Base-by-base conservation (phyloP, 2,888 invertebrate genomes). In the Auanema sp. region DNA sequence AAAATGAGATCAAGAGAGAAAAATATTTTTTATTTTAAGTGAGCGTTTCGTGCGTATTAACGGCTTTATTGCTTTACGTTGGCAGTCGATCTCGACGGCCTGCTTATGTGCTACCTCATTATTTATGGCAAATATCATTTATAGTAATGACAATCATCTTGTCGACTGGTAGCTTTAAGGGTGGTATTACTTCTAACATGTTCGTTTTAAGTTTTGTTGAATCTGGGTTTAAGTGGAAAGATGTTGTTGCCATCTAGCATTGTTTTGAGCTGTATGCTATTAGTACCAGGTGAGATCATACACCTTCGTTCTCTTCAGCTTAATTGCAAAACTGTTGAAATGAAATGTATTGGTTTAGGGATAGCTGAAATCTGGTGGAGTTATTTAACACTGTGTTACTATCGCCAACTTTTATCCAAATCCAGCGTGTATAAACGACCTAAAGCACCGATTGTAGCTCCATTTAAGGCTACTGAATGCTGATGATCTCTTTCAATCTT, bases 281-380 rank as follows among this genome's bases (percentile, higher is more conserved):
- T 60, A 41, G 61, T 63, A 18, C 69, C 71, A 64, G 73, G 72
- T 72, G n/a, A 52, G n/a, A 23, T 24, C 23, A 21, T 16, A 5
- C 24, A 21, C 24, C 21, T 52, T 18, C 24, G 21, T 10, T 52
- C 21, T 52, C n/a, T 52, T 14, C n/a, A 18, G 5, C 5, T 24
- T 23, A n/a, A 52, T 52, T 52, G n/a, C n/a, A n/a, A n/a, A n/a
- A n/a, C n/a, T n/a, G n/a, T n/a, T n/a, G n/a, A n/a, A n/a, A n/a
- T n/a, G n/a, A n/a, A n/a, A n/a, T 21, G 47, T 18, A 5, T 47
- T 3, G 3, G n/a, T 64, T 56, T 60, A 72, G 72, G 69, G 16
- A 23, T 56, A 18, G 71, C 66, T 44, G 73, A 73, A 63, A 55
- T 69, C 43, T 73, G 73, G 73, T 73, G 73, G 73, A 68, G 67